A percentile compares a stretch with the other conserved stretches of the same genome.
phyloP scores from a whole-genome alignment of 2,888 invertebrate species.

The Heterodera filipjevi region DNA sequence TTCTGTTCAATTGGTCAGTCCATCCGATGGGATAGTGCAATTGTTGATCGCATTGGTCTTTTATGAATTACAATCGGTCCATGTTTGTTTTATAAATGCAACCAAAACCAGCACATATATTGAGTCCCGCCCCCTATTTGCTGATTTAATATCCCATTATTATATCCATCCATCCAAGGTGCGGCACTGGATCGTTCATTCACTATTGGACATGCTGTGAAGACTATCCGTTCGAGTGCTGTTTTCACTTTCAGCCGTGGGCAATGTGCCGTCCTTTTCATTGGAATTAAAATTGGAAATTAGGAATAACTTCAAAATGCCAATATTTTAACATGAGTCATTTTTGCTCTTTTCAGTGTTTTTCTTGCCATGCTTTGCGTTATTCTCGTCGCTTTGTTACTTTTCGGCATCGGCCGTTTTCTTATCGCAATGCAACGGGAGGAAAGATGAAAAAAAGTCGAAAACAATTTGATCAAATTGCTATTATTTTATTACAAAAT shows the following conservation, averaged over 20 bases:
- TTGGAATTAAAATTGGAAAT: background rate
- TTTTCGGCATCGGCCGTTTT: conserved; percentile 38
- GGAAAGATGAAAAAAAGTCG: background rate
- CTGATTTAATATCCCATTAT: no score
- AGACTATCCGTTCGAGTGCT: conserved; percentile 61
- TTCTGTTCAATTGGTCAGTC: no score
- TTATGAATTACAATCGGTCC: no score
- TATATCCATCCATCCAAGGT: no score
- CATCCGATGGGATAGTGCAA: background rate
- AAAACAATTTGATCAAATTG: background rate
- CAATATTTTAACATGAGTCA: background rate
- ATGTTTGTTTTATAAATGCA: no score
- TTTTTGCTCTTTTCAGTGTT: conserved; percentile 36
- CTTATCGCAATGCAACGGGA: conserved; percentile 5
- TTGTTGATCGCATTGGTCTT: background rate
- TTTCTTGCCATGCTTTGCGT: conserved; percentile 38
- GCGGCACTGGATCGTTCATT: conserved; percentile 59
- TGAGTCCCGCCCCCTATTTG: no score
- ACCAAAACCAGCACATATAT: no score
- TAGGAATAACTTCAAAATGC: no score
- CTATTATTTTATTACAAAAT: background rate
- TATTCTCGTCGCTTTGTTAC: conserved; percentile 32
- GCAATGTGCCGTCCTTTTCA: conserved; percentile 48
- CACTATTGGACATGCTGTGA: conserved; percentile 63
- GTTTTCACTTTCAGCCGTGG: conserved; percentile 62